A percentile compares a stretch with the other conserved stretches of the same genome.
Conservation (phyloP, 2,888 invertebrate species). For the Miltochrista miniata region DNA sequence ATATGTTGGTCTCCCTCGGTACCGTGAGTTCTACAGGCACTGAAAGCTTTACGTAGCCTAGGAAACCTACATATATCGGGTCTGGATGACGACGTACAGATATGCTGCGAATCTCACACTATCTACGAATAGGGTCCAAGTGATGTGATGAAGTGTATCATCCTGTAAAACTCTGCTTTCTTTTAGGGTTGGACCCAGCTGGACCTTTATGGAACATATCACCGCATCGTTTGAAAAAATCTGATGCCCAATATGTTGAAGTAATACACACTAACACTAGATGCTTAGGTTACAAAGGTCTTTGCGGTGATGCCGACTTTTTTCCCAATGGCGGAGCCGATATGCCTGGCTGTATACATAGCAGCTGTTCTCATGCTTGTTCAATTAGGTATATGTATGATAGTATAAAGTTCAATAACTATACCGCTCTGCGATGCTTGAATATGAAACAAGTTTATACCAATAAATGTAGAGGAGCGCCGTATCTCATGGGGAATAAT, state of each 20-base stretch:
- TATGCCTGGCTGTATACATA: conserved; percentile 1
- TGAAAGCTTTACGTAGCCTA: too few relatives aligned
- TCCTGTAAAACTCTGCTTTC: too few relatives aligned
- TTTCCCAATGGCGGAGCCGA: conserved; percentile 17
- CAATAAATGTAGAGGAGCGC: background rate
- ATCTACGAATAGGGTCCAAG: too few relatives aligned
- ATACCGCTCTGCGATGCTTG: background rate
- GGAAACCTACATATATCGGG: too few relatives aligned
- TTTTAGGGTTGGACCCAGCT: conserved; percentile 15
- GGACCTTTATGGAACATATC: conserved; percentile 12
- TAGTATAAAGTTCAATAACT: conserved; percentile 1
- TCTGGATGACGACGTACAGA: too few relatives aligned
- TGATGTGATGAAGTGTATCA: too few relatives aligned
- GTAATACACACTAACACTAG: conserved; percentile 16
- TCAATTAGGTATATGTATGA: conserved; percentile 5
- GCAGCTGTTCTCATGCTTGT: conserved; percentile 3
- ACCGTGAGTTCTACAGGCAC: too few relatives aligned
- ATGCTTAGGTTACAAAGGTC: conserved; percentile 4
- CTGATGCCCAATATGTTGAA: conserved; percentile 17
- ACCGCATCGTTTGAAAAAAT: background rate
- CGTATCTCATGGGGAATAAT: conserved; percentile 10
- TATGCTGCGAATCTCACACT: too few relatives aligned
- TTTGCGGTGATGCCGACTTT: conserved; percentile 14
- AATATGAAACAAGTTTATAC: background rate
- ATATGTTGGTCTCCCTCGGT: too few relatives aligned